Conservation (phyloP, 1,140 invertebrate genomes). For the Hylyphantes graminicola region DNA sequence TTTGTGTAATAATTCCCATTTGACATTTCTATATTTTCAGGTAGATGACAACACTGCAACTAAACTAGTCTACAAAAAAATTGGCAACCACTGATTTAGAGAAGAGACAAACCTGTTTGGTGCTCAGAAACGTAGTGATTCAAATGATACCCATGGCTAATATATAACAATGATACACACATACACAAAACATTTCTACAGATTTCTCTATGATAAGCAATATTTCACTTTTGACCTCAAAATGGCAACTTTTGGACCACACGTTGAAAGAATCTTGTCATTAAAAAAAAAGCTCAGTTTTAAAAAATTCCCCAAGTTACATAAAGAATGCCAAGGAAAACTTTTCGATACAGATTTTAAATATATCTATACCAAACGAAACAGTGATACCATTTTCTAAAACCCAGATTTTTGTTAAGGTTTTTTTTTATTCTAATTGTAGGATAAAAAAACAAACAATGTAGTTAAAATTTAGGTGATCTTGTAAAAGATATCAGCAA, state of each 20-base stretch:
- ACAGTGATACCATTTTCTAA: no score
- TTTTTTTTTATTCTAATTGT: no score
- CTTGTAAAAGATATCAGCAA: no score
- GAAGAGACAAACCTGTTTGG: background rate
- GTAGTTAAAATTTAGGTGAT: no score
- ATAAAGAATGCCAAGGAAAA: no score
- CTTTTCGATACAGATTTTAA: background rate
- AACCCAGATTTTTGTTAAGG: no score
- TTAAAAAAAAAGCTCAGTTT: conserved; percentile 41
- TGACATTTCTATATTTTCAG: no score
- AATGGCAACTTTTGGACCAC: conserved; percentile 45
- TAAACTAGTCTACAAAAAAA: no score
- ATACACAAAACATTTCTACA: conserved; percentile 2
- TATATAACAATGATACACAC: conserved; percentile 28
- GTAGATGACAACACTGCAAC: no score
- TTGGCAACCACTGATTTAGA: no score
- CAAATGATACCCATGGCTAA: conserved; percentile 11
- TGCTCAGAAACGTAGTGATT: conserved; percentile 28
- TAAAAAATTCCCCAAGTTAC: background rate
- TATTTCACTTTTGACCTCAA: background rate
- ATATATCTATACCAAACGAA: background rate
- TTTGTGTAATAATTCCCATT: no score
- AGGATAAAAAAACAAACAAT: no score
- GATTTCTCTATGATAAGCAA: background rate
- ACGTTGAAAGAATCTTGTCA: background rate